These are phyloP conservation scores for Paramormyrops hopkinsi DNA, from an alignment of 2,797 vertebrate genomes.

Conservation along the genomic window DNA sequence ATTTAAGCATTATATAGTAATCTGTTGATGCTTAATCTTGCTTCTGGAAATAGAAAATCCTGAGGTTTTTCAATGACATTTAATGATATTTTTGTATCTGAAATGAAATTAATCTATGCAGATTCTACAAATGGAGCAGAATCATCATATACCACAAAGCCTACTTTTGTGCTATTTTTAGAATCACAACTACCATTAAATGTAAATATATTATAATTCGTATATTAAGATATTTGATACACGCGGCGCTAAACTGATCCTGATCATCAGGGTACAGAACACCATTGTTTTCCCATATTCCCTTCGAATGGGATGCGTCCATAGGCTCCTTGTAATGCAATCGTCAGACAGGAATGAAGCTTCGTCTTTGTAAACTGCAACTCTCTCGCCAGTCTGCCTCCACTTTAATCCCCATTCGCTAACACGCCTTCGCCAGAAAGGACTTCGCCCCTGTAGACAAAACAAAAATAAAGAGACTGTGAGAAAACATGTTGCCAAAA, in stretches of 20 bases:
- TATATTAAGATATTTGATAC: background rate
- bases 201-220: background rate
- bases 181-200: background rate
- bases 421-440: constrained; percentile 36
- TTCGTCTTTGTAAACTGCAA: constrained; percentile 40
- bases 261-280: background rate
- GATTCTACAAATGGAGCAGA: background rate
- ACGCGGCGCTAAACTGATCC: background rate
- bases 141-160: background rate
- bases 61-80: background rate
- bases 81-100: background rate
- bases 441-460: constrained; percentile 22
- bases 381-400: constrained; percentile 50
- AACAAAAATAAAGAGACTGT: constrained; percentile 30
- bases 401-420: constrained; percentile 51
- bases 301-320: background rate
- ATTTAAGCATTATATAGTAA: background rate
- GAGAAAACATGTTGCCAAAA: constrained; percentile 16
- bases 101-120: background rate
- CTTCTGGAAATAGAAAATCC: background rate
- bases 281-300: background rate
- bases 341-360: constrained; percentile 33
- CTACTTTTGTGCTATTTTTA: background rate
- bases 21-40: background rate
- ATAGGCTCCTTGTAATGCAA: background rate